Percentiles rank a stretch among this genome's conserved stretches.
Conservation (phyloP, 2,113 vertebrate genomes). For the Diadophis punctatus region DNA sequence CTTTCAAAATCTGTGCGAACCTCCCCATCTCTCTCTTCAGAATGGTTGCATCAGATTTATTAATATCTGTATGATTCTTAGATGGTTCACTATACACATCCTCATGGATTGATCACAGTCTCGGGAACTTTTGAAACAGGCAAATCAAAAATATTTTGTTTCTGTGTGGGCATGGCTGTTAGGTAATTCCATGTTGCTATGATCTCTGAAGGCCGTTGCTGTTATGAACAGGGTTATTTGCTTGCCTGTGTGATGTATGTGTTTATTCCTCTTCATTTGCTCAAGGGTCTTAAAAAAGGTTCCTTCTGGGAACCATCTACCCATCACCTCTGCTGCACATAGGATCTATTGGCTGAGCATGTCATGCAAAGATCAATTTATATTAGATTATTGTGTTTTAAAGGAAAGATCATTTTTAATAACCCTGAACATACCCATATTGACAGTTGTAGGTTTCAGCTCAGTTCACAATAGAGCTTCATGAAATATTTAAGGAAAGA, state of each 20-base stretch:
- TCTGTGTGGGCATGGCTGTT: background rate
- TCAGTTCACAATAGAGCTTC: background rate
- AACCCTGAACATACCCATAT: background rate
- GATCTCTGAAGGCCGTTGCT: background rate
- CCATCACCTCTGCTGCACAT: background rate
- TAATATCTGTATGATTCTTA: background rate
- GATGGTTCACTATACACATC: background rate
- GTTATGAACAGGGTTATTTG: background rate
- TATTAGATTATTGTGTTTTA: background rate
- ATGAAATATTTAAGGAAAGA: conserved; percentile 1
- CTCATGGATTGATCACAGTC: background rate
- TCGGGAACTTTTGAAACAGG: background rate
- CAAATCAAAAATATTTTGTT: background rate
- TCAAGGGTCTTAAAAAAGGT: background rate
- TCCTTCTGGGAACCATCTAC: background rate
- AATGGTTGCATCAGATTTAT: background rate
- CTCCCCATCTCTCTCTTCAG: background rate
- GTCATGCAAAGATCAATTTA: background rate
- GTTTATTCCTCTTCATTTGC: background rate
- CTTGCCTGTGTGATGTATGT: background rate
- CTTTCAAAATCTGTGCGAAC: background rate
- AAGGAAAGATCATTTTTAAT: background rate
- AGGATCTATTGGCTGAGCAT: background rate
- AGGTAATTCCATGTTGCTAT: background rate
- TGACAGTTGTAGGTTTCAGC: background rate